Evolutionary conservation across 2,888 invertebrate genomes (phyloP).

Genomic region (Nezara viridula): DNA sequence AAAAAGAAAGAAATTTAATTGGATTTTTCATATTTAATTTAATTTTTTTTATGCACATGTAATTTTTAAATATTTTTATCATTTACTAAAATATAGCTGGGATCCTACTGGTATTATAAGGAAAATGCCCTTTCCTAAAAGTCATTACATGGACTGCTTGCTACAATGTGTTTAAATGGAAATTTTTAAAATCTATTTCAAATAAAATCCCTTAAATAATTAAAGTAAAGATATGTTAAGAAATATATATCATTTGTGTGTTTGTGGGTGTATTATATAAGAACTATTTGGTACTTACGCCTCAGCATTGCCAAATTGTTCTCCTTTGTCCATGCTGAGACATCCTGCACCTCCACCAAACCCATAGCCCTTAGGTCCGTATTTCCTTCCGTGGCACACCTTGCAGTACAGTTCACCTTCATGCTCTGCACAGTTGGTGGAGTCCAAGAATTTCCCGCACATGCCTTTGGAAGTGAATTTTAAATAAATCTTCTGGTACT

Average conservation of each 20-base stretch:
- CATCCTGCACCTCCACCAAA: slow-evolving; percentile 98
- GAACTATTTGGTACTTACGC: slow-evolving; percentile 78
- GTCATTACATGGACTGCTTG: slow-evolving; percentile 37
- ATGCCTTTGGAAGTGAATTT: slow-evolving; percentile 76
- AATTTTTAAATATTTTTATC: slow-evolving; percentile 45
- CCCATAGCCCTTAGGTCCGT: slow-evolving; percentile 98
- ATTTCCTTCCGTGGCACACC: slow-evolving; percentile 97
- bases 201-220: slow-evolving; percentile 59
- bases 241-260: slow-evolving; percentile 65
- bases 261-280: slow-evolving; percentile 62
- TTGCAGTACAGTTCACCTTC: slow-evolving; percentile 98
- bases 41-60: neutral
- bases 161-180: slow-evolving; percentile 58
- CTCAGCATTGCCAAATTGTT: slow-evolving; percentile 82
- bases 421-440: slow-evolving; percentile 98
- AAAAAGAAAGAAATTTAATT: neutral
- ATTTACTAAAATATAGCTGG: slow-evolving; percentile 2
- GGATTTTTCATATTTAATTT: no score
- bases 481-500: neutral
- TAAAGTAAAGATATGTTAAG: slow-evolving; percentile 66
- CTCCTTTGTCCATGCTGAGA: slow-evolving; percentile 95
- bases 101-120: slow-evolving; percentile 56
- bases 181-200: slow-evolving; percentile 69
- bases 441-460: slow-evolving; percentile 98
- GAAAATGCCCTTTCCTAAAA: slow-evolving; percentile 62